Base-by-base conservation (phyloP, 1,140 invertebrate species). In the Heliothis virescens region DNA sequence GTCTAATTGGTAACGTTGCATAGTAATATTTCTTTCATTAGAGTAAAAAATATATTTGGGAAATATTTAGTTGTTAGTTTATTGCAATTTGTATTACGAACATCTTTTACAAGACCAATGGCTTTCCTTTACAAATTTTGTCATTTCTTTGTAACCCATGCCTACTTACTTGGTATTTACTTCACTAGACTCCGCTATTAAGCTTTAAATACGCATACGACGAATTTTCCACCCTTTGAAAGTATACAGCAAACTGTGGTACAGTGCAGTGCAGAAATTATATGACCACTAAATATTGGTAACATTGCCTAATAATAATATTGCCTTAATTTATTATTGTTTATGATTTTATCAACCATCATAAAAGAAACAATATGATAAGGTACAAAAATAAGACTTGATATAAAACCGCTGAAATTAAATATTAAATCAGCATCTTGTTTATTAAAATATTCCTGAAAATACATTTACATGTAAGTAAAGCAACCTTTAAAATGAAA, bases 141-240 rank as follows among this genome's bases (percentile, higher is more conserved):
- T 21, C 34, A 65, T 13, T 12, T 57, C 29, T 55, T 13, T 15
- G 26, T 52, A 26, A 55, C 67, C 55, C 60, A 78, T 74, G 55
- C 60, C 69, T 79, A 82, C 60, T 65, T 79, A 41, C 34, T 62
- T 65, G n/a, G 60, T 59, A 82, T 74, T 82, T 55, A 79, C 16
- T 65, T 13, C 75, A 13, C 16, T 77, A 72, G 60, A 79, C 71
- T 41, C 67, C 26, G 82, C 79, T 78, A 65, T 78, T 77, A 80
- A 53, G 47, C 67, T 77, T 75, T 78, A 80, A 83, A 78, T 83
- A 67, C 65, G 63, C 73, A 71, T 71, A 77, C 60, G 69, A 50
- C 48, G 72, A 81, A 79, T 80, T 80, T 82, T 60, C 57, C 60
- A 48, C 57, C 69, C 74, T 83, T 77, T 77, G 34, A 78, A 83